A percentile compares a stretch with the other conserved stretches of the same genome.
Evolutionary conservation across 2,888 invertebrate species (phyloP).

Genomic region (Agrotis exclamationis): DNA sequence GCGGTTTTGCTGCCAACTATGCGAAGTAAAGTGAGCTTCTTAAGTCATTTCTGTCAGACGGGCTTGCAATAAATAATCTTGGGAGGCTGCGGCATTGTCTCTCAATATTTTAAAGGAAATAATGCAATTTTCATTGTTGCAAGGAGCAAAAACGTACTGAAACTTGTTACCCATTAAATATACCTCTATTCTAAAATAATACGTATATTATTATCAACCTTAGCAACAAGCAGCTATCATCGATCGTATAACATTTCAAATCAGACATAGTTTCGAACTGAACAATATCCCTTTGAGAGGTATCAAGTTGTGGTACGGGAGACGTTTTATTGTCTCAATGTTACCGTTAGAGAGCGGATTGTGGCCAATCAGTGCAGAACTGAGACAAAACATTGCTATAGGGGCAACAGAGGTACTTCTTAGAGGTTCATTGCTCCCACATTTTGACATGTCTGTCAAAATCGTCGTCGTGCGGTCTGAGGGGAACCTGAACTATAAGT

Average conservation of each 20-base stretch:
- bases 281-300: constrained; percentile 68
- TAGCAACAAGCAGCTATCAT: constrained; percentile 10
- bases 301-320: constrained; percentile 70
- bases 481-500: no score
- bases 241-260: constrained; percentile 40
- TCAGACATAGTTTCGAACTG: constrained; percentile 37
- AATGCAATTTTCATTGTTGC: background rate
- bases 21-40: constrained; percentile 36
- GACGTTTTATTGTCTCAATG: constrained; percentile 77
- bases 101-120: constrained; percentile 8
- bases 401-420: constrained; percentile 32
- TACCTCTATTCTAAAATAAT: background rate
- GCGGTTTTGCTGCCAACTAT: constrained; percentile 36
- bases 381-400: constrained; percentile 76
- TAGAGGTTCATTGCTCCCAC: constrained; percentile 5
- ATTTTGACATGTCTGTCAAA: background rate
- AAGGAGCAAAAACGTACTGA: background rate
- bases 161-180: background rate
- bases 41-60: constrained; percentile 17
- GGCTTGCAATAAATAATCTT: constrained; percentile 21
- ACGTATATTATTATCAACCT: background rate
- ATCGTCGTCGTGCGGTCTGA: no score
- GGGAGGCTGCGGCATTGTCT: background rate
- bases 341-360: constrained; percentile 78
- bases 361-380: constrained; percentile 84